Evolutionary conservation across 2,888 invertebrate genomes (phyloP), one percentile per base, ranked within the genome.

Genomic region (Melanostoma scalare): DNA sequence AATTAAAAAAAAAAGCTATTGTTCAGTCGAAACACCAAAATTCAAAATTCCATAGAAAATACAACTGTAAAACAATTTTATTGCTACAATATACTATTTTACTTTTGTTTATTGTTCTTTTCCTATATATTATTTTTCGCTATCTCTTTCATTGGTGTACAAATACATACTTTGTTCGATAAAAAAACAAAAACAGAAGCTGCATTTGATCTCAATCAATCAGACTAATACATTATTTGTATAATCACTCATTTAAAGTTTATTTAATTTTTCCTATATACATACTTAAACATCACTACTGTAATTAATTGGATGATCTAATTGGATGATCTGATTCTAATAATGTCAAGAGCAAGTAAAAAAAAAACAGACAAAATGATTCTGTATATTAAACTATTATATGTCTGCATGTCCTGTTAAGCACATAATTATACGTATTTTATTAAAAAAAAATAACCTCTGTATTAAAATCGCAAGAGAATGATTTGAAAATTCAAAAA

Each of bases 131-230:
- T 48, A 50, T 31, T 68, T 36, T 68, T 58, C 20, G 20, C 20
- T 20, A 20, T 73, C 35, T 55, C 8, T 69, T 69, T 78, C 60
- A 69, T 69, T 82, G 58, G 74, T 78, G 74, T 82, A 74, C 52
- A 78, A 63, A 78, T 74, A 78, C 73, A 82, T 77, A 82, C 77
- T 77, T 82, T 82, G 81, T 82, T 82, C 78, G 82, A 73, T 75
- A 46, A 61, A 56, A 61, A 61, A 38, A 53, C 20, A 9, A 38
- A 6, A 68, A 42, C 8, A 42, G 9, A 40, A 40, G 56, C 58
- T 30, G 40, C 9, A 48, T 20, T 68, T 44, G 6, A n/a, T 38
- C 40, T 36, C 53, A 42, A 10, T 56, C 36, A 76, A 76, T 69
- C 48, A 42, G 63, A 78, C 76, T 69, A 71, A 71, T 80, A 75